phyloP scores from a whole-genome alignment of 2,888 invertebrate genomes.

The Chymomyza procnemis region DNA sequence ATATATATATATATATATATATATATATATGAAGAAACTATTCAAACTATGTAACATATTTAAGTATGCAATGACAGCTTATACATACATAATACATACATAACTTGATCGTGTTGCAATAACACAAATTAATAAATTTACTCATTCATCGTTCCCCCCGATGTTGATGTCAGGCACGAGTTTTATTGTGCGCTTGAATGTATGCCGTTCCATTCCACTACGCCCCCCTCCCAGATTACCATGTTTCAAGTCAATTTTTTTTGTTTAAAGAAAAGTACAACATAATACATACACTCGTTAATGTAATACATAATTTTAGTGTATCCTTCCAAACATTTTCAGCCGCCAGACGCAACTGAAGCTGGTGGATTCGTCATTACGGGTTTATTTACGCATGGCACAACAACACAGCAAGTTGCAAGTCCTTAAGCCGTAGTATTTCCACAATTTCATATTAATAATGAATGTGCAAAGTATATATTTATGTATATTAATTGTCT shows the following conservation, averaged over 20 bases:
- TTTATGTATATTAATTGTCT: neutral
- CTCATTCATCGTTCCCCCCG: neutral
- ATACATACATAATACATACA: neutral
- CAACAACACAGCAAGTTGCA: slow-evolving; percentile 1
- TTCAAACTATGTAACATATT: slow-evolving; percentile 21
- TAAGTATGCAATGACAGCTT: neutral
- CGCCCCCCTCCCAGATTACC: neutral
- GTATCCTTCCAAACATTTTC: neutral
- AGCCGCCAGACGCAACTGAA: neutral
- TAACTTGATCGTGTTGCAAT: neutral
- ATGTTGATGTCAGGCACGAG: slow-evolving; percentile 28
- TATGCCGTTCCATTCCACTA: neutral
- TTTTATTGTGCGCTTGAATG: slow-evolving; percentile 39
- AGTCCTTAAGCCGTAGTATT: neutral
- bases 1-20: neutral
- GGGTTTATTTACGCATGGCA: slow-evolving; percentile 2
- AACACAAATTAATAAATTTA: slow-evolving; percentile 1
- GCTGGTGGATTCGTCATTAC: slow-evolving; percentile 4
- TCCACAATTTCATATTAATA: neutral
- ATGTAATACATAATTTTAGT: slow-evolving; percentile 7
- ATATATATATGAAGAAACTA: neutral
- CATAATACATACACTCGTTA: neutral
- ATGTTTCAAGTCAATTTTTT: slow-evolving; percentile 21
- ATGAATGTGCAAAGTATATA: neutral
- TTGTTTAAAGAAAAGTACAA: slow-evolving; percentile 14